A percentile compares a stretch with the other conserved stretches of the same genome.
Evolutionary conservation across 37 sponge, comb jelly and placozoan genomes (phyloP).

Genomic region (Oscarella lobularis): DNA sequence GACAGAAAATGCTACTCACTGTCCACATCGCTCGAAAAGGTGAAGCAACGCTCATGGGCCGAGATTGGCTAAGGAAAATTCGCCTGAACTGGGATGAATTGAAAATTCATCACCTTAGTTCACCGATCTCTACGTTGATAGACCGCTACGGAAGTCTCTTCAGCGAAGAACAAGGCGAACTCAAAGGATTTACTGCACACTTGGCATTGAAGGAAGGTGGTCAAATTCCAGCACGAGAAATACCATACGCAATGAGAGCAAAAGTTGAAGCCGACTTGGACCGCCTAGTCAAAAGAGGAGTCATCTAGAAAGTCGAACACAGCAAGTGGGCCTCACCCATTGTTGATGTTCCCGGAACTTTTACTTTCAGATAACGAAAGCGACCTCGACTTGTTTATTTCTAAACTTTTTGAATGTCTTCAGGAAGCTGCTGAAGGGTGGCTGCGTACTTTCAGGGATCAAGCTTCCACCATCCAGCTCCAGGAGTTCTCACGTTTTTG

Average conservation of each 20-base stretch:
- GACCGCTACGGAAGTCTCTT: slow-evolving; percentile 9
- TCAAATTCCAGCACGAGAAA: slow-evolving; percentile 7
- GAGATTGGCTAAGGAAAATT: not conserved
- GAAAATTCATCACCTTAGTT: too few species aligned
- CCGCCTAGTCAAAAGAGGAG: slow-evolving; percentile 2
- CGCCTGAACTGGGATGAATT: not conserved
- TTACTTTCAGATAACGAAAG: too few species aligned
- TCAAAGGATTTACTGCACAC: not conserved
- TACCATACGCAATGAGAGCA: slow-evolving; percentile 19
- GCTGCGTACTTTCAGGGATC: too few species aligned
- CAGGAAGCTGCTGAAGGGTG: too few species aligned
- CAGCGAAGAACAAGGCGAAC: slow-evolving; percentile 5
- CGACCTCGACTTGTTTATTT: too few species aligned
- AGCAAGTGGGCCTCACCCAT: slow-evolving; percentile 29
- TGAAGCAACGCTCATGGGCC: not conserved
- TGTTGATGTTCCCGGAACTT: slow-evolving; percentile 16
- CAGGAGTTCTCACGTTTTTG: too few species aligned
- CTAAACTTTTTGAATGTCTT: too few species aligned
- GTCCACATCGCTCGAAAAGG: not conserved
- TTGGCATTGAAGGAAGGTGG: slow-evolving; percentile 5
- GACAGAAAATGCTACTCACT: not conserved
- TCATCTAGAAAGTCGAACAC: slow-evolving; percentile 15
- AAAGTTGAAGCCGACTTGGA: slow-evolving; percentile 24
- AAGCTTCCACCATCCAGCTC: too few species aligned
- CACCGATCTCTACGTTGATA: too few species aligned